A percentile compares a stretch with the other conserved stretches of the same genome.
Conservation (phyloP, 2,888 invertebrate genomes). For the Toxonevra muliebris region DNA sequence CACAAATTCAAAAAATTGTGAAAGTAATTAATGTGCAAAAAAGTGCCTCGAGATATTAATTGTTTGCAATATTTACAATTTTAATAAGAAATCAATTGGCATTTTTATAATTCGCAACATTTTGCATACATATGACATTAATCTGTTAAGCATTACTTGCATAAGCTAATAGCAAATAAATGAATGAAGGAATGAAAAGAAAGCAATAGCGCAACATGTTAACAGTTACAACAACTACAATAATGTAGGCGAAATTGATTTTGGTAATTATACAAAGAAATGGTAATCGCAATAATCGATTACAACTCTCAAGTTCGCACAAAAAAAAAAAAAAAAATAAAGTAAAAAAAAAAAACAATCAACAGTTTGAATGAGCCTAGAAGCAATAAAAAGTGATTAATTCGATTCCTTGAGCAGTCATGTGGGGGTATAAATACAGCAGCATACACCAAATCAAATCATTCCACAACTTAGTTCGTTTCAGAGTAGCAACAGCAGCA, state of each 20-base stretch:
- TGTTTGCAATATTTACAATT: neutral
- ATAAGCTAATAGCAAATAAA: no score
- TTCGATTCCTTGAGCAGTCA: slow-evolving; percentile 3
- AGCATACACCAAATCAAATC: slow-evolving; percentile 41
- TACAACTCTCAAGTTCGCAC: no score
- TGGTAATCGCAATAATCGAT: neutral
- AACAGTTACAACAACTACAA: neutral
- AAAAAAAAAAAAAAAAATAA: slow-evolving; percentile 20
- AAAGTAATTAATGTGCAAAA: slow-evolving; percentile 43
- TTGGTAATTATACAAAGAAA: neutral
- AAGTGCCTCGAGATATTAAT: slow-evolving; percentile 20
- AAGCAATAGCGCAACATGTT: no score
- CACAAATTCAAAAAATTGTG: slow-evolving; percentile 46
- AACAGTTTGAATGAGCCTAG: slow-evolving; percentile 45
- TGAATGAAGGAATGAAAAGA: no score
- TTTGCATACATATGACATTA: no score
- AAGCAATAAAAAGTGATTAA: slow-evolving; percentile 38
- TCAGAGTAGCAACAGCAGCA: slow-evolving; percentile 32
- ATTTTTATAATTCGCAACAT: slow-evolving; percentile 40
- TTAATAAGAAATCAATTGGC: no score
- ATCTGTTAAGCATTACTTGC: slow-evolving; percentile 36
- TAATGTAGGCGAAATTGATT: slow-evolving; percentile 15
- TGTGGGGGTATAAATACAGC: slow-evolving; percentile 46
- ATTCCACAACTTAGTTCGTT: slow-evolving; percentile 48
- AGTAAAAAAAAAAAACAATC: slow-evolving; percentile 40